These are phyloP conservation scores for Sycophaga agraensis DNA, from an alignment of 1,140 invertebrate species.

Conservation along the genomic window DNA sequence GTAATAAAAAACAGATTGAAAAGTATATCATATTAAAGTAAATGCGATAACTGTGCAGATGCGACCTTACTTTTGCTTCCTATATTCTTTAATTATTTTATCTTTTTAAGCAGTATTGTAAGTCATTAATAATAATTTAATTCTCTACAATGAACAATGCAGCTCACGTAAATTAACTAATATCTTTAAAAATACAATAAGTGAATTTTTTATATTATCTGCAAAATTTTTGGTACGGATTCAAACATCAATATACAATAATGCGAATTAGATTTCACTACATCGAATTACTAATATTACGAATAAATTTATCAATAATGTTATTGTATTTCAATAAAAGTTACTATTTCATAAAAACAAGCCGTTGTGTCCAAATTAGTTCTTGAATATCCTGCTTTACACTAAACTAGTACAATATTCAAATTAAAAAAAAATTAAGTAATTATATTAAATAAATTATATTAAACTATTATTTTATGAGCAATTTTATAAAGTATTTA, in stretches of 20 bases:
- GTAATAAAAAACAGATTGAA: slow-evolving; percentile 24
- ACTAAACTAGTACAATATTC: neutral
- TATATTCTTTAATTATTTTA: no score
- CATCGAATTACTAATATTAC: no score
- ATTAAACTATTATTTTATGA: no score
- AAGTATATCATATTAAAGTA: slow-evolving; percentile 2
- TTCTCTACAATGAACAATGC: no score
- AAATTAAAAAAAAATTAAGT: no score
- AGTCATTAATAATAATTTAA: slow-evolving; percentile 11
- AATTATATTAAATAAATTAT: no score
- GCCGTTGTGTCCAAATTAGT: slow-evolving; percentile 52
- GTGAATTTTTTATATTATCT: no score
- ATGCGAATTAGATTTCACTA: neutral
- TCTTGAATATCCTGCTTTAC: slow-evolving; percentile 46
- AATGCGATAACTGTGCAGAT: neutral
- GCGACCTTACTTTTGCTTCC: no score
- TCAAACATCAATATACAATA: neutral
- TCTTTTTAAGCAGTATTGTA: slow-evolving; percentile 17
- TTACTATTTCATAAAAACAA: slow-evolving; percentile 51
- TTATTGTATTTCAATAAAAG: slow-evolving; percentile 56
- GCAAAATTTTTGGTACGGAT: slow-evolving; percentile 6
- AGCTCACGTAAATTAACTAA: no score
- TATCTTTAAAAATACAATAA: no score
- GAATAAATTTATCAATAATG: slow-evolving; percentile 43
- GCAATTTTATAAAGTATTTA: no score